Base-by-base conservation (phyloP, 1,140 invertebrate species). In the Ostrea edulis region DNA sequence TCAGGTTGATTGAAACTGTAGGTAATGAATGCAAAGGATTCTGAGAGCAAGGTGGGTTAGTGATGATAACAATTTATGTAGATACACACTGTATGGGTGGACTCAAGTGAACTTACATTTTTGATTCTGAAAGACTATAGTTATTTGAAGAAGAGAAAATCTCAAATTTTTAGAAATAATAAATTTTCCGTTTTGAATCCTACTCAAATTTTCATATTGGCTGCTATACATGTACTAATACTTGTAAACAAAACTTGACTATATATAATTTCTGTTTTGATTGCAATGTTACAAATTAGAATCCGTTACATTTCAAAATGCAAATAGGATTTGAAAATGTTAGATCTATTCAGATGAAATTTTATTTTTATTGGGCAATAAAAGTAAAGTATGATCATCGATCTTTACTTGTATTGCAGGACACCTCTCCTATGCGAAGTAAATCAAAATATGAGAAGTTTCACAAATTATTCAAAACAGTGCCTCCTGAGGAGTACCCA, bases 401-500 rank as follows among this genome's bases (percentile, higher is more conserved):
- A 87, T 88, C 77, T 89, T 81, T 84, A 2, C 2, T 44, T 44
- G 35, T 44, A 44, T 90, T 91, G 17, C 82, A 93, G 93, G 91
- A 93, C 29, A 84, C 84, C 25, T 87, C 91, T 53, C 89, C 89
- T 52, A 87, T 86, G 29, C 82, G 92, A 20, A 93, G 91, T 86
- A 94, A 93, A 84, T 93, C 93, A 7, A 90, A 92, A 81, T 92
- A 90, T 83, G 87, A 91, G 65, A 92, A 93, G 58, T 94, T 94
- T 83, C 93, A 93, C 88, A 94, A 94, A 58, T 87, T 93, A 85
- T 94, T 94, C 87, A 93, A 93, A 86, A 89, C 89, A 82, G 91
- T 93, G 8, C 93, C 93, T 44, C 85, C 89, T 20, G 90, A 92
- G 29, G 93, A 94, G 88, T 90, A 90, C 68, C 93, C 92, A 51